Evolutionary conservation across 2,888 invertebrate genomes (phyloP).

Genomic region (Drosophila engyochracea): DNA sequence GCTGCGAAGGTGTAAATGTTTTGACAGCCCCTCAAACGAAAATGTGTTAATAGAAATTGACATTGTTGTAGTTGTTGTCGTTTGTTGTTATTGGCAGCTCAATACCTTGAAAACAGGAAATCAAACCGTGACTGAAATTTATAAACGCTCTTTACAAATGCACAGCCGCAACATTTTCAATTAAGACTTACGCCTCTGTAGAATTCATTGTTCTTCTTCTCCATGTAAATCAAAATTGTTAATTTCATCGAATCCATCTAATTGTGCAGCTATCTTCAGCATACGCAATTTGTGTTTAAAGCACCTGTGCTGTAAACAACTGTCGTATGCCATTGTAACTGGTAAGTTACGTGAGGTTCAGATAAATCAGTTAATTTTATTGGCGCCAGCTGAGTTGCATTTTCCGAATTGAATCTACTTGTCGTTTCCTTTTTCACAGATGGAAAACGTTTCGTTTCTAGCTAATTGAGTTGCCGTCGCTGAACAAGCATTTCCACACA

Average conservation of each 20-base stretch:
- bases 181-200: slow-evolving; percentile 2
- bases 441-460: slow-evolving; percentile 28
- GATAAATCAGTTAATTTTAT: slow-evolving; percentile 4
- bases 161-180: slow-evolving; percentile 13
- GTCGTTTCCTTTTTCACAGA: slow-evolving; percentile 3
- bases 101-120: slow-evolving; percentile 68
- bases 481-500: slow-evolving; percentile 47
- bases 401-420: slow-evolving; percentile 1
- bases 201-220: slow-evolving; percentile 14
- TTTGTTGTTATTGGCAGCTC: slow-evolving; percentile 24
- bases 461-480: slow-evolving; percentile 48
- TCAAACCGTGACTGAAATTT: slow-evolving; percentile 71
- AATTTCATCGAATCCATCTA: slow-evolving; percentile 57
- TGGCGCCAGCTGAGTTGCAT: slow-evolving; percentile 9
- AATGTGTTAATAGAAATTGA: slow-evolving; percentile 75
- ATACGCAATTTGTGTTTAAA: slow-evolving; percentile 50
- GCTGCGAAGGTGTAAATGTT: slow-evolving; percentile 31
- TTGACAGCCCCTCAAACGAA: slow-evolving; percentile 31
- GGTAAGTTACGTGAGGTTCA: slow-evolving; percentile 3
- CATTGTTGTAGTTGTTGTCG: slow-evolving; percentile 31
- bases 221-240: slow-evolving; percentile 45
- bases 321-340: neutral
- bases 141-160: slow-evolving; percentile 39
- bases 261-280: slow-evolving; percentile 37
- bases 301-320: slow-evolving; percentile 1